These are phyloP conservation scores for Sylvietta virens DNA, from an alignment of 2,113 vertebrate species.

Conservation along the genomic window DNA sequence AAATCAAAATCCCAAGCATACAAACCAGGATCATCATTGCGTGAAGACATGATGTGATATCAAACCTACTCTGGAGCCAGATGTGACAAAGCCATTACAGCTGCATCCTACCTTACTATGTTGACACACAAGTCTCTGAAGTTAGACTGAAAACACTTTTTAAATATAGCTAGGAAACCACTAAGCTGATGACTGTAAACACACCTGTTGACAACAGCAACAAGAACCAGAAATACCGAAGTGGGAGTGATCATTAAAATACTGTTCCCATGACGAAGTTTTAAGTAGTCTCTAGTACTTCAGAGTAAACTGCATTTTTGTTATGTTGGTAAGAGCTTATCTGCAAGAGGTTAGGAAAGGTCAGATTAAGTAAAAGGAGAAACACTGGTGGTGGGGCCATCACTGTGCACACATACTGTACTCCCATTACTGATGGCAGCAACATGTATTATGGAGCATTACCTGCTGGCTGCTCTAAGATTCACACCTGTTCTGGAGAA, in stretches of 20 bases:
- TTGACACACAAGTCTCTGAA: background rate
- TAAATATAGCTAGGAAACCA: background rate
- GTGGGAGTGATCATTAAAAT: background rate
- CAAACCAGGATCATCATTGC: fast-evolving
- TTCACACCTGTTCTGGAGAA: too few relatives aligned
- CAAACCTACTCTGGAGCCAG: background rate
- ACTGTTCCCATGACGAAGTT: background rate
- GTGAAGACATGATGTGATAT: fast-evolving
- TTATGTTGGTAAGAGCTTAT: fast-evolving
- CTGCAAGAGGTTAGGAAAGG: background rate
- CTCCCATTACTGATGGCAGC: fast-evolving
- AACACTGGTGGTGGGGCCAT: fast-evolving
- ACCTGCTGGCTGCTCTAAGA: background rate
- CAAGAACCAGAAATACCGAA: fast-evolving
- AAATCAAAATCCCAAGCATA: background rate
- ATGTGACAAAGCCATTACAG: fast-evolving
- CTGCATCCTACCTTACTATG: fast-evolving
- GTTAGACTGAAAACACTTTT: background rate
- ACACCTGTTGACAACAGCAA: background rate
- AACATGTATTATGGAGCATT: fast-evolving
- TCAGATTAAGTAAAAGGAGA: background rate
- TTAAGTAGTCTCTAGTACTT: fast-evolving
- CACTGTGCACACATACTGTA: fast-evolving
- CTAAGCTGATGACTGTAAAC: background rate
- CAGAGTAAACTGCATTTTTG: fast-evolving